Evolutionary conservation across 2,797 vertebrate genomes (phyloP).

Genomic region (Centroberyx gerrardi): DNA sequence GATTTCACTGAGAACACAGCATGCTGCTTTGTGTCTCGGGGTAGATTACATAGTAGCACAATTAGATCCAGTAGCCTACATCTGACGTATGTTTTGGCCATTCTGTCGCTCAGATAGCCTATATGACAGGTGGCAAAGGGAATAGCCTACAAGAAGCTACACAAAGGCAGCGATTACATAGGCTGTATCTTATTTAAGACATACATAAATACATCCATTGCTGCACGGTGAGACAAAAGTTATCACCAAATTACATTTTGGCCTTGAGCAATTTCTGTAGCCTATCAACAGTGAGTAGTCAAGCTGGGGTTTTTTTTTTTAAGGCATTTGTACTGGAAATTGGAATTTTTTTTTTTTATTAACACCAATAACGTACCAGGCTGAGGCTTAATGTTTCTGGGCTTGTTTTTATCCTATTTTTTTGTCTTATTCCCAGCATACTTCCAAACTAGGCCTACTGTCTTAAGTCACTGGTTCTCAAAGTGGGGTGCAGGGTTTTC

Average conservation of each 20-base stretch:
- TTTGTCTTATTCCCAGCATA: not conserved
- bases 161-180: no score
- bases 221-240: not conserved
- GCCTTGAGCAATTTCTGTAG: no score
- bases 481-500: not conserved
- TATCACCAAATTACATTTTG: not conserved
- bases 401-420: not conserved
- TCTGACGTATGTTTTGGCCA: not conserved
- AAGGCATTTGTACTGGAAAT: no score
- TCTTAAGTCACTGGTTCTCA: not conserved
- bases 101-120: not conserved
- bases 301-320: no score
- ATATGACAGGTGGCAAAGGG: not conserved
- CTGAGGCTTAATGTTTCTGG: not conserved
- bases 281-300: no score
- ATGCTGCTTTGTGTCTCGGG: constrained; percentile 7
- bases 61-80: not conserved
- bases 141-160: no score
- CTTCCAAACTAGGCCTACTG: not conserved
- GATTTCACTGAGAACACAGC: not conserved
- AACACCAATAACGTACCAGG: no score
- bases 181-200: no score
- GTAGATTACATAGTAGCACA: no score
- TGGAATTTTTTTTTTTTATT: no score
- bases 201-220: not conserved